Evolutionary conservation across 2,113 vertebrate species (phyloP).

Genomic region (Hydrolagus affinis): DNA sequence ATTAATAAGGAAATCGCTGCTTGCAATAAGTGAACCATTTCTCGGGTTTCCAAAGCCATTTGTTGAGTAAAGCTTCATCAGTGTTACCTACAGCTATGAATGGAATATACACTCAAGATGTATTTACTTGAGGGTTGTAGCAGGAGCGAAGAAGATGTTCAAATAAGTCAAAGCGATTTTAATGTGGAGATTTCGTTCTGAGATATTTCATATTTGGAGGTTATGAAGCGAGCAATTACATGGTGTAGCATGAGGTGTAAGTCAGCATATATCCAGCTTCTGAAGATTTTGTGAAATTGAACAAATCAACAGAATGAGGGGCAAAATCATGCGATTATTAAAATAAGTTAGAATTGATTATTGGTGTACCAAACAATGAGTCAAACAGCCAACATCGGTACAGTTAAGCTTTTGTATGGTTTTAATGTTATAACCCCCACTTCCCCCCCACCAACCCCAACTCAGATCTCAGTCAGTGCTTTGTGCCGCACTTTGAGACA

Average conservation of each 20-base stretch:
- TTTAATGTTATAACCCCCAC: no score
- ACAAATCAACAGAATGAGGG: slow-evolving; percentile 6
- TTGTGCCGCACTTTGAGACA: no score
- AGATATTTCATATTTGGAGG: neutral
- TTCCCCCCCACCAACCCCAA: no score
- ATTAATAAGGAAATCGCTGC: neutral
- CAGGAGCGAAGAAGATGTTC: neutral
- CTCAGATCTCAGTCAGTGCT: no score
- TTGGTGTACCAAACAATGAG: no score
- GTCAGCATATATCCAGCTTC: neutral
- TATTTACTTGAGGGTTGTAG: neutral
- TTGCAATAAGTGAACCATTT: neutral
- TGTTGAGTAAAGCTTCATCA: neutral
- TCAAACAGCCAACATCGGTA: no score
- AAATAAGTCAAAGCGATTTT: slow-evolving; percentile 3
- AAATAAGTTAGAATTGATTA: slow-evolving; percentile 1
- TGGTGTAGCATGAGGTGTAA: neutral
- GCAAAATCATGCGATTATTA: neutral
- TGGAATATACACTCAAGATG: neutral
- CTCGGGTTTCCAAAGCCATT: neutral
- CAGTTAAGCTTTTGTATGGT: no score
- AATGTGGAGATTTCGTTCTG: neutral
- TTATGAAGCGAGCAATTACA: neutral
- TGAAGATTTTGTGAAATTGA: slow-evolving; percentile 22
- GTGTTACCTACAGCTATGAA: neutral